Conservation (phyloP, 2,888 invertebrate genomes). For the Ectemnius cavifrons region DNA sequence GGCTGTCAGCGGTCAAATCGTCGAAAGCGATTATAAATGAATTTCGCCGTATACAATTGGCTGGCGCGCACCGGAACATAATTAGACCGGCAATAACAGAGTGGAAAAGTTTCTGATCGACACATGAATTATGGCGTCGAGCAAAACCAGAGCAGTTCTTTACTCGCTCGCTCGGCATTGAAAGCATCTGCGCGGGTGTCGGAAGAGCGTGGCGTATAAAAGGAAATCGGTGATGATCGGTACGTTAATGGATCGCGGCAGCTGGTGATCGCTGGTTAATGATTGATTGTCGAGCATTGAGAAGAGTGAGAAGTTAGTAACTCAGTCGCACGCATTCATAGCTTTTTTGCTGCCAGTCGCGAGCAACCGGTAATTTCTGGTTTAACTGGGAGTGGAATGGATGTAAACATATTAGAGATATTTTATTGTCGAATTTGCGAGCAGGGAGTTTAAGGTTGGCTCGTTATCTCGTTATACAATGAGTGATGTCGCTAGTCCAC, state of each 20-base stretch:
- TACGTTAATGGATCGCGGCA: constrained; percentile 55
- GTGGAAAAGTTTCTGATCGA: not conserved
- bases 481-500: too few relatives aligned
- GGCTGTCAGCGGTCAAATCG: not conserved
- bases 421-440: constrained; percentile 25
- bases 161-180: not conserved
- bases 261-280: constrained; percentile 60
- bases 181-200: constrained; percentile 14
- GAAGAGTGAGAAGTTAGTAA: constrained; percentile 54
- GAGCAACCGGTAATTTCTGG: too few relatives aligned
- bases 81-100: too few relatives aligned
- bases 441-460: not conserved
- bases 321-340: constrained; percentile 64
- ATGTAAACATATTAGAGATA: too few relatives aligned
- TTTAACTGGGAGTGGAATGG: too few relatives aligned
- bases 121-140: not conserved
- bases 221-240: constrained; percentile 53
- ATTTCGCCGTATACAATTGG: not conserved
- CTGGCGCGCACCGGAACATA: not conserved
- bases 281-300: constrained; percentile 64
- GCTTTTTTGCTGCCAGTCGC: too few relatives aligned
- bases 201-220: constrained; percentile 25
- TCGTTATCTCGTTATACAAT: not conserved
- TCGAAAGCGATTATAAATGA: not conserved
- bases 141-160: not conserved